Percentiles rank a stretch among this genome's conserved stretches.
These are phyloP conservation scores for Nemopilema nomurai DNA, from an alignment of 30 jellyfish, hydroid and myxozoan genomes.

Conservation along the genomic window DNA sequence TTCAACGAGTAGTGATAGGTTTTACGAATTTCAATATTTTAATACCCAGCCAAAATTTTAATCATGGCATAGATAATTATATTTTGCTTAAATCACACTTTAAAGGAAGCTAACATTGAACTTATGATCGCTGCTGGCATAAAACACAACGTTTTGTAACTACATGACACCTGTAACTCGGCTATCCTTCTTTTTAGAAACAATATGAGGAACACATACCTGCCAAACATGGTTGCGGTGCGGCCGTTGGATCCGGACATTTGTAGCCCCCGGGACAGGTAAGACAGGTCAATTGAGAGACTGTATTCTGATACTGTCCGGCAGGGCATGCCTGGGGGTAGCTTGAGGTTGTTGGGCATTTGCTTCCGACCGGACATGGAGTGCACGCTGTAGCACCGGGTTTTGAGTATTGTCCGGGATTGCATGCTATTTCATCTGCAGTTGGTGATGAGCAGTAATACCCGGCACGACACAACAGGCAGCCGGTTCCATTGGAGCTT, in stretches of 20 bases:
- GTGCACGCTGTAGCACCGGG: slow-evolving; percentile 80
- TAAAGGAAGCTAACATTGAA: too few species aligned
- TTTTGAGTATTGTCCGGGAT: slow-evolving; percentile 73
- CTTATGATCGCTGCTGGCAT: too few species aligned
- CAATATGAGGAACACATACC: slow-evolving; percentile 61
- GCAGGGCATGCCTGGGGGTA: slow-evolving; percentile 66
- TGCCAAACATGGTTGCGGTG: slow-evolving; percentile 77
- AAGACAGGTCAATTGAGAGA: slow-evolving; percentile 57
- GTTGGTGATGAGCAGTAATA: slow-evolving; percentile 87
- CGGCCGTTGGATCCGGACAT: slow-evolving; percentile 74
- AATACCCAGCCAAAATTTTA: too few species aligned
- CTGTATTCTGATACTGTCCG: slow-evolving; percentile 76
- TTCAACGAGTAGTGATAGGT: too few species aligned
- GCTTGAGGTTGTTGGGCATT: slow-evolving; percentile 70
- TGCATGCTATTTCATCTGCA: slow-evolving; percentile 61
- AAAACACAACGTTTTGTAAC: too few species aligned
- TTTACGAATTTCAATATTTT: too few species aligned
- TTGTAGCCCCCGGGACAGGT: slow-evolving; percentile 86
- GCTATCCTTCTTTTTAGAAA: neutral
- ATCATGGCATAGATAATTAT: too few species aligned
- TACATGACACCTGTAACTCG: too few species aligned
- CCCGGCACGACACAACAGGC: slow-evolving; percentile 86
- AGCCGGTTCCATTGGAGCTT: slow-evolving; percentile 70
- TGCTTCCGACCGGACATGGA: slow-evolving; percentile 79
- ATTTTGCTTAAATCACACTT: too few species aligned